These are phyloP conservation scores for Prionace glauca DNA, from an alignment of 2,797 vertebrate genomes.

Conservation along the genomic window DNA sequence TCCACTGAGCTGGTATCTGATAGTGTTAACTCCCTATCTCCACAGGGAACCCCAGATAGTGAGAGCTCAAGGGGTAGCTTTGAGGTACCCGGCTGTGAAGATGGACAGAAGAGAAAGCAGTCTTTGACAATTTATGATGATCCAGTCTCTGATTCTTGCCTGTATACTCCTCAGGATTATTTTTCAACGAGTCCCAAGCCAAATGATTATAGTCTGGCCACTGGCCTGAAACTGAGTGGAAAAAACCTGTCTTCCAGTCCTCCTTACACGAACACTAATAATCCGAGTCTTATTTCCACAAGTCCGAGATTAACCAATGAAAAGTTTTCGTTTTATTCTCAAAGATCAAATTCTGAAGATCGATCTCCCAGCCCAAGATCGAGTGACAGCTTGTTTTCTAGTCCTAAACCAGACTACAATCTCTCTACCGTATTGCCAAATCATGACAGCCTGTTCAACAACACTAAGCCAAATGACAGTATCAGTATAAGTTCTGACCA, in stretches of 20 bases:
- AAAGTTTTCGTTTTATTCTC: neutral
- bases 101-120: conserved; percentile 51
- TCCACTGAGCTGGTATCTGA: conserved; percentile 65
- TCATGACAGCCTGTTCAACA: conserved; percentile 38
- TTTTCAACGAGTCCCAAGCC: conserved; percentile 44
- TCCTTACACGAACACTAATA: neutral
- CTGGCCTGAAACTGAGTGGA: neutral
- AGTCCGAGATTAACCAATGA: neutral
- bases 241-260: neutral
- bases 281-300: neutral
- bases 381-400: conserved; percentile 39
- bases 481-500: neutral
- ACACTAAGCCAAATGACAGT: conserved; percentile 41
- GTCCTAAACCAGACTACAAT: conserved; percentile 47
- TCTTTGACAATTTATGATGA: conserved; percentile 51
- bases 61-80: conserved; percentile 87
- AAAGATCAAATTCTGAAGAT: conserved; percentile 25
- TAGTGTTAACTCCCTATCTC: conserved; percentile 54
- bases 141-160: conserved; percentile 43
- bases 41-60: conserved; percentile 79
- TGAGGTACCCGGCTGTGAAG: conserved; percentile 74
- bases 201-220: conserved; percentile 40
- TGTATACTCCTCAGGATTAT: conserved; percentile 41
- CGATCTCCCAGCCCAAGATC: neutral
- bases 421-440: neutral